Base-by-base conservation (phyloP, 2,888 invertebrate genomes). In the Rambutsinella grinnellia region DNA sequence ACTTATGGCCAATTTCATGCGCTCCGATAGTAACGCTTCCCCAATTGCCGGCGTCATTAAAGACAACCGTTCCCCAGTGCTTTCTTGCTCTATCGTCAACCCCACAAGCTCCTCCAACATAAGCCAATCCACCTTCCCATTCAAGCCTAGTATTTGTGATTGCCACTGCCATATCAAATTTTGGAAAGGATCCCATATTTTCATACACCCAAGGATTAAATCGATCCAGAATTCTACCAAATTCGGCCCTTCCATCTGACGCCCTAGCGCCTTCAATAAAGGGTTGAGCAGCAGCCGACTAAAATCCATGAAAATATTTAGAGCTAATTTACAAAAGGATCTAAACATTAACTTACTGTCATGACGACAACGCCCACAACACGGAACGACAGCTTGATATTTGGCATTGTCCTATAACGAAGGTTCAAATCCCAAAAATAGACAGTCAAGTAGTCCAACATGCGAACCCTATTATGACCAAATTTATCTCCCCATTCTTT, bases 51-150 rank as follows among this genome's bases (percentile, higher is more conserved):
- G 13, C 68, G 58, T 81, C 81, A 56, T 68, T 79, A 23, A 62
- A 81, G 17, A 77, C 75, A 3, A 60, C 1, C 0, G 77, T 77
- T 17, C 75, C 79, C 21, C 15, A 58, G 26, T 60, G 28, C 23
- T n/a, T 65, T 28, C 19, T 28, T 0, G 23, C 19, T n/a, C 21
- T 17, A 3, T 53, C 3, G n/a, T 72, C 61, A 0, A 70, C 56
- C 23, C 56, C 6, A 65, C 81, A 81, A 3, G 79, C 72, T 2
- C 46, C 76, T 0, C 51, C 19, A n/a, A 70, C 28, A 17, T 65
- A 79, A 1, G 81, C 81, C 26, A 81, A 47, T 3, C 81, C 81
- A n/a, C 81, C 79, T 15, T 69, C 68, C 81, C 79, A 79, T 65
- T 81, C 81, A n/a, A 75, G 36, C 1, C n/a, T 3, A 1, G 79